A percentile compares a stretch with the other conserved stretches of the same genome.
Conservation (phyloP, 2,888 invertebrate genomes). For the Apoda limacodes region DNA sequence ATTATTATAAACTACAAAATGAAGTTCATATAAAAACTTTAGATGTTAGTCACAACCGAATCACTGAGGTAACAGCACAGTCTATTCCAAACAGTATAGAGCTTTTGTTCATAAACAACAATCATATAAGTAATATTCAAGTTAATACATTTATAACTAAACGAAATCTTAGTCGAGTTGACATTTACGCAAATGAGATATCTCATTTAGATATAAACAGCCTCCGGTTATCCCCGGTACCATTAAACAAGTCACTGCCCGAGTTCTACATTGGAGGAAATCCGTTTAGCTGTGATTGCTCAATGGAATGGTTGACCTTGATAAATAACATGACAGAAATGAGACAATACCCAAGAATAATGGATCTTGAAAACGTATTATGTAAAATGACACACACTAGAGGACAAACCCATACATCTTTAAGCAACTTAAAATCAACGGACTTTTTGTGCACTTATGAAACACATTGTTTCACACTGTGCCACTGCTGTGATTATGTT, state of each 20-base stretch:
- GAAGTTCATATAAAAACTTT: conserved; percentile 84
- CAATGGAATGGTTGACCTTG: conserved; percentile 94
- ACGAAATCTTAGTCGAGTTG: conserved; percentile 84
- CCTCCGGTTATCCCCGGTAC: conserved; percentile 80
- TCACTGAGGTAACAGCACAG: conserved; percentile 82
- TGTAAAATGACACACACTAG: conserved; percentile 88
- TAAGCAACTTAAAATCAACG: conserved; percentile 79
- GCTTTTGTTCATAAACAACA: conserved; percentile 88
- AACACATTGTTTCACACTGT: conserved; percentile 92
- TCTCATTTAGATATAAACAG: conserved; percentile 86
- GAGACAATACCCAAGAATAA: conserved; percentile 87
- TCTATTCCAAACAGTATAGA: conserved; percentile 90
- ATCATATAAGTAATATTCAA: conserved; percentile 83
- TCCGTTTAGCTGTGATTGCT: conserved; percentile 94
- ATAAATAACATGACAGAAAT: conserved; percentile 88
- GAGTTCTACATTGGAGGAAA: conserved; percentile 94
- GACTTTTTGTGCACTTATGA: conserved; percentile 93
- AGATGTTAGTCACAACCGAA: conserved; percentile 90
- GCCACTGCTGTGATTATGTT: conserved; percentile 96
- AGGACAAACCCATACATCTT: conserved; percentile 80
- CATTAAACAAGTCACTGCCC: conserved; percentile 80
- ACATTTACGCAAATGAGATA: conserved; percentile 90
- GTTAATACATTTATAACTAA: conserved; percentile 90
- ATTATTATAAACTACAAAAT: conserved; percentile 87
- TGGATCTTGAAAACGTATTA: conserved; percentile 89